A percentile compares a stretch with the other conserved stretches of the same genome.
These are phyloP conservation scores for Lepidocyrtoides sp. DNA, from an alignment of 2,888 invertebrate genomes.

Conservation along the genomic window DNA sequence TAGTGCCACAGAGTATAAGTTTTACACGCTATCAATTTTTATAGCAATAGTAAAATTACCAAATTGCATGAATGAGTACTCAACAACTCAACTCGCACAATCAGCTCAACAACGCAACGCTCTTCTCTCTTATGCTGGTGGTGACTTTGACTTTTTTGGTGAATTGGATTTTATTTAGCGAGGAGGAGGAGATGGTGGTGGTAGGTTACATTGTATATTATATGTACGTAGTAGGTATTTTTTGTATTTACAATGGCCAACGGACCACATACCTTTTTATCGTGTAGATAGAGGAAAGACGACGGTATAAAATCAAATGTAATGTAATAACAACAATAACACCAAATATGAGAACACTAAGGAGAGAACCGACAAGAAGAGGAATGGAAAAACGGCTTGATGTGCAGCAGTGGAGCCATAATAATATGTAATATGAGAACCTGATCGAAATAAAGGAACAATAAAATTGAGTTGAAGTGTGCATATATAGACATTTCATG, in stretches of 20 bases:
- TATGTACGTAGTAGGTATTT: not conserved
- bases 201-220: not conserved
- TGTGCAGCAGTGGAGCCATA: not conserved
- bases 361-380: not conserved
- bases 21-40: conserved; percentile 36
- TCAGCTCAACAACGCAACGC: not conserved
- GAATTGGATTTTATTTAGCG: conserved; percentile 8
- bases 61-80: conserved; percentile 43
- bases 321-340: not conserved
- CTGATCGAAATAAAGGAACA: conserved; percentile 34
- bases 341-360: conserved; percentile 17
- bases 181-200: not conserved
- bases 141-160: conserved; percentile 22
- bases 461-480: conserved; percentile 40
- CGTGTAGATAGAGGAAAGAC: not conserved
- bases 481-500: conserved; percentile 43
- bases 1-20: not conserved
- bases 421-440: conserved; percentile 36
- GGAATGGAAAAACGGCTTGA: conserved; percentile 16
- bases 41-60: conserved; percentile 47
- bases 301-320: not conserved
- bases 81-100: not conserved
- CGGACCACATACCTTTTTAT: conserved; percentile 22
- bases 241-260: not conserved
- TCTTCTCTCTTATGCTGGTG: not conserved